phyloP scores from a whole-genome alignment of 2,888 invertebrate genomes.

The Drosophila suboccidentalis region DNA sequence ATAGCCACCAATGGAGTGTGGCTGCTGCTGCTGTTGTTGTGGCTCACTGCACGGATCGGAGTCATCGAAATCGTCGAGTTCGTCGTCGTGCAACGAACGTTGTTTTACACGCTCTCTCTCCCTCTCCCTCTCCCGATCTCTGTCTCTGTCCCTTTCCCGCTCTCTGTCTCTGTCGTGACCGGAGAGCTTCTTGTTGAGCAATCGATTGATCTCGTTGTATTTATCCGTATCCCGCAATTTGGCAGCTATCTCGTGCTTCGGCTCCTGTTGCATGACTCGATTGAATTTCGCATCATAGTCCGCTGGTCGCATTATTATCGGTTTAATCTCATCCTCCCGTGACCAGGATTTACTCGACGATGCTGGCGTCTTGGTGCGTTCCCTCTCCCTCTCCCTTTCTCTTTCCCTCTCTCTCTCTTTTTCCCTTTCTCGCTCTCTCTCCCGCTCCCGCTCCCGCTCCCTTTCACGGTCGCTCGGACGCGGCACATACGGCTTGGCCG shows the following conservation, averaged over 20 bases:
- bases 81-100: slow-evolving; percentile 64
- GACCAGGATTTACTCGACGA: slow-evolving; percentile 76
- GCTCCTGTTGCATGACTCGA: slow-evolving; percentile 82
- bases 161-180: slow-evolving; percentile 55
- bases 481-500: slow-evolving; percentile 84
- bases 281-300: slow-evolving; percentile 85
- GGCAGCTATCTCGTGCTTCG: slow-evolving; percentile 49
- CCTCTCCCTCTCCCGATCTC: slow-evolving; percentile 59
- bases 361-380: slow-evolving; percentile 62
- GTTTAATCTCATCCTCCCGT: slow-evolving; percentile 85
- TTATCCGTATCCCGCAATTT: slow-evolving; percentile 82
- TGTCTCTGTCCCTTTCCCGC: slow-evolving; percentile 27
- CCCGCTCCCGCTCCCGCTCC: slow-evolving; percentile 31
- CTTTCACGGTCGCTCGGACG: slow-evolving; percentile 61
- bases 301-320: slow-evolving; percentile 84
- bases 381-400: slow-evolving; percentile 51
- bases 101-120: slow-evolving; percentile 57
- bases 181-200: slow-evolving; percentile 83
- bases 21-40: slow-evolving; percentile 43
- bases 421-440: slow-evolving; percentile 29
- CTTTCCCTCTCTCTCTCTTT: slow-evolving; percentile 42
- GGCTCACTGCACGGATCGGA: slow-evolving; percentile 77
- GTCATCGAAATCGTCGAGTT: slow-evolving; percentile 79
- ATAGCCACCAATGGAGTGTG: slow-evolving; percentile 50
- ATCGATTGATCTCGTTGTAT: slow-evolving; percentile 82